Base-by-base conservation (phyloP, 2,888 invertebrate species). In the Leistus spinibarbis region DNA sequence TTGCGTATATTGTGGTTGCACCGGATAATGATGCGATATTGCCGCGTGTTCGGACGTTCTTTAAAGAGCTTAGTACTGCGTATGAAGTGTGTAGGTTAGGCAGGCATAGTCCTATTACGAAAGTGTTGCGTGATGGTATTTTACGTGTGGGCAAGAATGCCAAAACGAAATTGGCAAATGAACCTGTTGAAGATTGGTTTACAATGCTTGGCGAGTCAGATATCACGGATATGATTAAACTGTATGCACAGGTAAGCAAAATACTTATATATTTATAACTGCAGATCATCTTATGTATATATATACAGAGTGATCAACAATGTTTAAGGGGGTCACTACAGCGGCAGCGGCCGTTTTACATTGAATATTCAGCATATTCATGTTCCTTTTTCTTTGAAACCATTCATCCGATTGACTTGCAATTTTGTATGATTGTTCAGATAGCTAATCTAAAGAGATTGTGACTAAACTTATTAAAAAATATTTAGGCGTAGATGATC, bases 81-180 rank as follows among this genome's bases (percentile, higher is more conserved):
- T 99, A 99, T 86, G 99, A 99, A 89, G 91, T 96, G 85, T 96
- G 97, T 84, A 92, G 96, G 76, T 88, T 99, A 76, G 99, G 99
- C 24, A 89, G 95, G 72, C 99, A 99, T 85, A 93, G 94, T 78
- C 96, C 98, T 0, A 93, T 99, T 76, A 91, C 93, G 19, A 92
- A 94, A 84, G 88, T 93, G 69, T 90, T 95, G 54, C 89, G 93
- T 76, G 97, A 98, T 82, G 98, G 98, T 3, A 92, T 98, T 79
- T 88, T 98, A 72, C 89, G 96, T 71, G 94, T 97, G 1, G 93
- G 94, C 1, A 91, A 91, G 81, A 87, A 87, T 4, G 88, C 91
- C 0, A 89, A 90, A 60, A 87, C 88, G 76, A 91, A 91, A 80
- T 84, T 91, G 71, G 88, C 90, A 7, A 85, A 84, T 76, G 87